Base-by-base conservation (phyloP, 2,113 vertebrate species). In the Hydropotes inermis region DNA sequence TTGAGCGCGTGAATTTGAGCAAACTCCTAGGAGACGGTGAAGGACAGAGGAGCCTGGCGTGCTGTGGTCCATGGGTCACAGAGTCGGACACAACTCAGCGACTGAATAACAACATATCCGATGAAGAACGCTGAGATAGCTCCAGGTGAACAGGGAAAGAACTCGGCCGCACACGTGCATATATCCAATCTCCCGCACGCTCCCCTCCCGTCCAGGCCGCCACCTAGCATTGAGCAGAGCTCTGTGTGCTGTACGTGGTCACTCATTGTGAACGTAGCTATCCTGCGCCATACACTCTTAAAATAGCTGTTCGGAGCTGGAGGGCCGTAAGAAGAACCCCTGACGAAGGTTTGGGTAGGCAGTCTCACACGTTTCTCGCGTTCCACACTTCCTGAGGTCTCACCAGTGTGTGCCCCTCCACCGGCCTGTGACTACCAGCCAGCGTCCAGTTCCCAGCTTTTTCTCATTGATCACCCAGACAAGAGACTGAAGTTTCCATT, bases 221-320 rank as follows among this genome's bases (percentile, higher is more conserved):
- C 39, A 15, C 39, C 2, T 0, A 2, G 12, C 23, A 43, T 0
- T 27, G 70, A 43, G 39, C 12, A 27, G 70, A 27, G 39, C 13
- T 12, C n/a, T 19, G 5, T 1, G 67, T 0, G 10, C 67, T 36
- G 19, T 23, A 13, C 67, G 0, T 2, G n/a, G 67, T 39, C 1
- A 3, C n/a, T 74, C 67, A 23, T 0, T 11, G 64, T 3, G 67
- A 12, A 39, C 1, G 19, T 0, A 74, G 67, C 67, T 3, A 12
- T 0, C 23, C 2, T 39, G 23, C 36, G 6, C n/a, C 67, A 1
- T 39, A 6, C 28, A 17, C 45, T 76, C 94, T 60, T 64, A 5
- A 74, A 82, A 50, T 8, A 16, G 33, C 33, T 82, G 89, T 13
- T 36, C 17, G 92, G 74, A 94, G 15, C 36, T 17, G 5, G 84